phyloP scores from a whole-genome alignment of 2,888 invertebrate species.

The Nowickia ferox region DNA sequence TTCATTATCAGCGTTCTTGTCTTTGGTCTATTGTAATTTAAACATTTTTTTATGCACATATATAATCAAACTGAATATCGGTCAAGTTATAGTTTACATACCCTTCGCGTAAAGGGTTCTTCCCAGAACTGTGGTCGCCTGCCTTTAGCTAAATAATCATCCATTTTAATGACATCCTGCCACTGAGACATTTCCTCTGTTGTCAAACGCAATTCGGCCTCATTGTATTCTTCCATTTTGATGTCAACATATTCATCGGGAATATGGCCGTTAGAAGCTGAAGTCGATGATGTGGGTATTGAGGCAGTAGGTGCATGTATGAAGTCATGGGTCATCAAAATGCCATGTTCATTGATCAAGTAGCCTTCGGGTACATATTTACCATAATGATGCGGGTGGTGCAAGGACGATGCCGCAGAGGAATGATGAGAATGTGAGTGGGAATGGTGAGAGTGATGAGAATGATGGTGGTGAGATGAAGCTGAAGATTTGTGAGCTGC shows the following conservation, averaged over 20 bases:
- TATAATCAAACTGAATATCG: no score
- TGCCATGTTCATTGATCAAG: conserved; percentile 79
- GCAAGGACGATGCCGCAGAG: conserved; percentile 61
- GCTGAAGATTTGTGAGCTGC: conserved; percentile 43
- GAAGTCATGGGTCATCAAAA: conserved; percentile 80
- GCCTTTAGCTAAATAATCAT: conserved; percentile 93
- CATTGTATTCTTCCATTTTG: conserved; percentile 80
- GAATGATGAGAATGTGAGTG: conserved; percentile 72
- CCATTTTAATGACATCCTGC: conserved; percentile 91
- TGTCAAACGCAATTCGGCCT: conserved; percentile 79
- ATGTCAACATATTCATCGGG: conserved; percentile 76
- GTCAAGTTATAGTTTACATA: conserved; percentile 70
- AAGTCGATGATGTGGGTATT: conserved; percentile 72
- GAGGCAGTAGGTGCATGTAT: conserved; percentile 73
- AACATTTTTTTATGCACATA: no score
- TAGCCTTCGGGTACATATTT: conserved; percentile 77
- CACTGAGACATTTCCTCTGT: conserved; percentile 82
- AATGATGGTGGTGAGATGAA: conserved; percentile 46
- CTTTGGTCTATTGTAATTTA: no score
- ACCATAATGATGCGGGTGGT: conserved; percentile 75
- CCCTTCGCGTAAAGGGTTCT: conserved; percentile 93
- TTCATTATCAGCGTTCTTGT: no score
- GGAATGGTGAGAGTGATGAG: conserved; percentile 59
- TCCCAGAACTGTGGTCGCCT: conserved; percentile 96
- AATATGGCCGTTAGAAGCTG: conserved; percentile 72